Base-by-base conservation (phyloP, 1,140 invertebrate genomes). In the Pseudomyrmex cubaensis region DNA sequence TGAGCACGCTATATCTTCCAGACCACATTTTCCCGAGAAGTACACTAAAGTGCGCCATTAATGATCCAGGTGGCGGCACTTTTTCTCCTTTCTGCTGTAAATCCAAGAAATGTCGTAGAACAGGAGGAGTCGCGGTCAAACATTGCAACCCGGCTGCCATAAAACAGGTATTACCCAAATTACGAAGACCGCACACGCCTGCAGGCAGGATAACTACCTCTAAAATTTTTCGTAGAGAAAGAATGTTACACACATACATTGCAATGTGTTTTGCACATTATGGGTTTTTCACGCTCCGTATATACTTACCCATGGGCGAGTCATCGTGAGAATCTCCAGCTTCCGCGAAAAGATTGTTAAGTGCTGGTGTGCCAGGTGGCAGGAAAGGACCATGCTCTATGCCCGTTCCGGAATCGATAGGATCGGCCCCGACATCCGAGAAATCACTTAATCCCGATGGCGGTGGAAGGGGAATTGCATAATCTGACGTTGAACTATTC, bases 141-240 rank as follows among this genome's bases (percentile, higher is more conserved):
- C 96, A 96, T 91, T 97, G 96, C 22, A 97, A 91, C 0, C 96
- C 96, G 46, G 96, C 95, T 90, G 96, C 96, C 96, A 97, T 97
- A 90, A 97, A 97, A 89, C 96, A 97, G 3, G 96, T 97, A 89
- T 97, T 97, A 62, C 96, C 96, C 35, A 97, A 93, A 87, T 97
- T 97, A 25, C 95, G 93, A 78, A 97, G 93, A 56, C 96, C 96
- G 90, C 96, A 96, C 62, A 95, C 95, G 54, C 96, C 96, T n/a
- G 95, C 93, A 17, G 90, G 90, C 64, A 85, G 61, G 56, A 89
- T 70, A 76, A 87, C 76, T 73, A 75, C 66, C 52, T 85, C 84
- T 87, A 48, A 54, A 80, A 72, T 2, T 74, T 57, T 66, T 46
- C 46, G n/a, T 44, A 25, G 4, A 80, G 9, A 62, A 50, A 73